Evolutionary conservation across 2,888 invertebrate genomes (phyloP).

Genomic region (Nysson spinosus): DNA sequence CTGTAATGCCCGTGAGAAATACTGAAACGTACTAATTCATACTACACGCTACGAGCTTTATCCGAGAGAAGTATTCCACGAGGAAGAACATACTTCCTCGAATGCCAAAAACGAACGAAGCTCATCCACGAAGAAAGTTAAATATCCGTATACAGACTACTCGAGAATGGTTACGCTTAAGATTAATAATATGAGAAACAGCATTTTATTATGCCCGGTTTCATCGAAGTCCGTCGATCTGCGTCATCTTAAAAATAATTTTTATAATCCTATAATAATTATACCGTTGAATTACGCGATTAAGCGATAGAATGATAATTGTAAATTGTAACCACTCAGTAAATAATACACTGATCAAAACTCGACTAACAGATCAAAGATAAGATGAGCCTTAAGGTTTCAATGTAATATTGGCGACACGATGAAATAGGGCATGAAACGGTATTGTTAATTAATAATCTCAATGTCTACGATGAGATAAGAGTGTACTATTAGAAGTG

Average conservation of each 20-base stretch:
- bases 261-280: neutral
- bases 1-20: slow-evolving; percentile 23
- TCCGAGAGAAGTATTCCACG: neutral
- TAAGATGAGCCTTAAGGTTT: no score
- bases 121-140: slow-evolving; percentile 5
- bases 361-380: no score
- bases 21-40: slow-evolving; percentile 11
- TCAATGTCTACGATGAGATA: no score
- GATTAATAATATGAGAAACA: slow-evolving; percentile 18
- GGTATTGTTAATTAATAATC: no score
- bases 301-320: no score
- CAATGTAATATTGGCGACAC: no score
- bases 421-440: no score
- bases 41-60: neutral
- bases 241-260: no score
- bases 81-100: slow-evolving; percentile 5
- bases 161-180: slow-evolving; percentile 29
- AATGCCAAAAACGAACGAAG: neutral
- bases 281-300: neutral
- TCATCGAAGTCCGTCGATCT: no score
- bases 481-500: no score
- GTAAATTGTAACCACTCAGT: no score
- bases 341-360: no score
- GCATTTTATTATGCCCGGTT: neutral
- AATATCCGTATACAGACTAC: slow-evolving; percentile 8